Evolutionary conservation across 2,888 invertebrate genomes (phyloP).

Genomic region (Pinctada fucata): DNA sequence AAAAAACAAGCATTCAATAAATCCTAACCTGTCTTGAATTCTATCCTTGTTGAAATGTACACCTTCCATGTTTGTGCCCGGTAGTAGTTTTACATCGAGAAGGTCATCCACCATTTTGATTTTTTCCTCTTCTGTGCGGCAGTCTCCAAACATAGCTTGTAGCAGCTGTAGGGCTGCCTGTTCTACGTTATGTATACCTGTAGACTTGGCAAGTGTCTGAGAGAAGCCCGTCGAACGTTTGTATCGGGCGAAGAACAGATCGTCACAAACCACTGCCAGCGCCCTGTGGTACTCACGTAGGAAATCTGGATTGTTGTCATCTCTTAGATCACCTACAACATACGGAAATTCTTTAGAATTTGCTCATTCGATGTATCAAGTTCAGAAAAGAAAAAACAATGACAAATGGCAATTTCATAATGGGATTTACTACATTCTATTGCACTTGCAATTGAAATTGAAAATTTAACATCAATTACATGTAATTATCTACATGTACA

Average conservation of each 20-base stretch:
- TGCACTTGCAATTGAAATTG: too few species aligned
- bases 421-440: too few species aligned
- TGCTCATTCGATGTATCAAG: too few species aligned
- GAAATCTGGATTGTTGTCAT: slow-evolving; percentile 73
- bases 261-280: slow-evolving; percentile 72
- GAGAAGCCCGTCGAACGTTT: slow-evolving; percentile 53
- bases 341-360: background rate
- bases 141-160: slow-evolving; percentile 68
- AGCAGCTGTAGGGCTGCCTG: slow-evolving; percentile 61
- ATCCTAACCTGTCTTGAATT: slow-evolving; percentile 64
- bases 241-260: slow-evolving; percentile 74
- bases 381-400: too few species aligned
- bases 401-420: too few species aligned
- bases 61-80: slow-evolving; percentile 67
- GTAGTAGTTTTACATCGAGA: slow-evolving; percentile 69
- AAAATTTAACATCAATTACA: too few species aligned
- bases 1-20: background rate
- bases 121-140: slow-evolving; percentile 71
- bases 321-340: slow-evolving; percentile 69
- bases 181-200: slow-evolving; percentile 39
- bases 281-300: slow-evolving; percentile 71
- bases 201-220: slow-evolving; percentile 47
- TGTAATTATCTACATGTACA: too few species aligned
- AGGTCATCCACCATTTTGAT: slow-evolving; percentile 69
- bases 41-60: slow-evolving; percentile 69